A percentile compares a stretch with the other conserved stretches of the same genome.
phyloP scores from a whole-genome alignment of 2,797 vertebrate species.

The Sebastes oblongus region DNA sequence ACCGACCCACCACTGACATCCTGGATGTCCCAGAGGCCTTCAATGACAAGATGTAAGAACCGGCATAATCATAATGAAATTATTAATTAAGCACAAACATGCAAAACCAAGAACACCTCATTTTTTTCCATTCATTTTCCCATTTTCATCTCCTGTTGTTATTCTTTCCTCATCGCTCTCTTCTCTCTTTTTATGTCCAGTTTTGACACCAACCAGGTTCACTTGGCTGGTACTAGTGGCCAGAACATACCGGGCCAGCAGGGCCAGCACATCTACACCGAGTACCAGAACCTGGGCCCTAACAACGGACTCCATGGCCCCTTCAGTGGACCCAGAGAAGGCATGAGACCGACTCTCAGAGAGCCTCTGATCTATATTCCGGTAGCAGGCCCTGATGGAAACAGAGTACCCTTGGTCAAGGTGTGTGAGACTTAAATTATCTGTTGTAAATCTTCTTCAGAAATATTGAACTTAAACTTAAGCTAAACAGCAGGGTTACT shows the following conservation, averaged over 20 bases:
- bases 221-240: conserved; percentile 87
- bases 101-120: not conserved
- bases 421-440: conserved; percentile 44
- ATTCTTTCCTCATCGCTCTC: not conserved
- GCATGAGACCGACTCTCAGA: conserved; percentile 72
- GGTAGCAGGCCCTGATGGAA: conserved; percentile 82
- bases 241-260: conserved; percentile 85
- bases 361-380: conserved; percentile 84
- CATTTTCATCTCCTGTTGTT: not conserved
- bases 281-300: conserved; percentile 88
- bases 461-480: not conserved
- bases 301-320: conserved; percentile 65
- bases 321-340: conserved; percentile 68
- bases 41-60: conserved; percentile 75
- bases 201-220: conserved; percentile 86
- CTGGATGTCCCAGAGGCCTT: conserved; percentile 91
- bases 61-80: not conserved
- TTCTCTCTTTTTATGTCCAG: conserved; percentile 28
- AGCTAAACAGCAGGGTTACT: not conserved
- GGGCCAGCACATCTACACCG: conserved; percentile 92
- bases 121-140: not conserved
- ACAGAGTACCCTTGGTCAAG: conserved; percentile 81
- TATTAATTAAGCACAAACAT: not conserved
- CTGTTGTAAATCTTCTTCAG: not conserved
- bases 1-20: conserved; percentile 84